Conservation (phyloP, 1,140 invertebrate genomes). For the Halictus rubicundus region DNA sequence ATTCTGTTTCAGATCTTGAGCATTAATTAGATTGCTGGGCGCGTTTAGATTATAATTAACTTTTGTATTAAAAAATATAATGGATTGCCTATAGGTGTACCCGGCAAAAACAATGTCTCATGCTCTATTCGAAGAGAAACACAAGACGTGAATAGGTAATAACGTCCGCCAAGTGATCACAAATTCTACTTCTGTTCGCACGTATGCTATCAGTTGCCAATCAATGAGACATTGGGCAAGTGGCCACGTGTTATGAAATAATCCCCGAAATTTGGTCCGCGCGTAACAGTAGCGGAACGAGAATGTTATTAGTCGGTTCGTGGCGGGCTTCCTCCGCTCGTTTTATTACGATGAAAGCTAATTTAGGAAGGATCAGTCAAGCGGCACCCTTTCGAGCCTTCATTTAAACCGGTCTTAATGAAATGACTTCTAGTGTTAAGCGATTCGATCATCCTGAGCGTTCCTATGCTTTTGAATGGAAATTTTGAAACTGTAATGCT, state of each 20-base stretch:
- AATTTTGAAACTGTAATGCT: no score
- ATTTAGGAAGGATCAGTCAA: constrained; percentile 1
- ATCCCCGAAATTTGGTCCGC: constrained; percentile 16
- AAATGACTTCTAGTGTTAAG: no score
- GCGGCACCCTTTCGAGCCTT: constrained; percentile 48
- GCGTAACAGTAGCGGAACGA: neutral
- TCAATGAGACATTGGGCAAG: constrained; percentile 45
- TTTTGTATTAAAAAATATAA: no score
- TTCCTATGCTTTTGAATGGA: no score
- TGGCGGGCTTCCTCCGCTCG: neutral
- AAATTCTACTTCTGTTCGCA: constrained; percentile 31
- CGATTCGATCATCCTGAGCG: no score
- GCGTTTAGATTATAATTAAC: no score
- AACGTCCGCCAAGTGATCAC: constrained; percentile 1
- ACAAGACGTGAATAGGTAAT: neutral
- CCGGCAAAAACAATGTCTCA: neutral
- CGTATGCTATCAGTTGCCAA: constrained; percentile 36
- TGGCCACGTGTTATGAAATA: constrained; percentile 34
- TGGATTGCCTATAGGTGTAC: no score
- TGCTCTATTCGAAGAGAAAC: neutral
- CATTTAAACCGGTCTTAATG: neutral
- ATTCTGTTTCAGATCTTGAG: no score
- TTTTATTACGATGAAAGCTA: neutral
- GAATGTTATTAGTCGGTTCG: neutral
- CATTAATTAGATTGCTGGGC: no score